Base-by-base conservation (phyloP, 2,113 vertebrate genomes). In the Lophius piscatorius region DNA sequence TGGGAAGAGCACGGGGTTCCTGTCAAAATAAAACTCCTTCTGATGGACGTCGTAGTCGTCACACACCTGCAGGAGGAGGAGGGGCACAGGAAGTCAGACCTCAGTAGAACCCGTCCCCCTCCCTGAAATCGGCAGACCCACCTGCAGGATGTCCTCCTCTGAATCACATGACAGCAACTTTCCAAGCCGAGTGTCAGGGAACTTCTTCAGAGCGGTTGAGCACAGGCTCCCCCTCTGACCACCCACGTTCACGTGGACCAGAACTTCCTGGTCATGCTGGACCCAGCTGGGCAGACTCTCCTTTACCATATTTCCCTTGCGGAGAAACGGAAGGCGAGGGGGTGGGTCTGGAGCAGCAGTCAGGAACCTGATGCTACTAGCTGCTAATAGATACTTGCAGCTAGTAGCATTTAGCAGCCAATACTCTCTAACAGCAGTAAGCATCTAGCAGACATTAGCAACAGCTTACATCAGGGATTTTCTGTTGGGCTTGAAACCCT, bases 11-110 rank as follows among this genome's bases (percentile, higher is more conserved):
- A 94, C 90, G 0, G 97, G 97, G 71, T 98, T 96, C 33, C 97
- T 80, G 48, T 99, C 97, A 0, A 99, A 99, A 78, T 99, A 98
- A 90, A 98, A 98, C 84, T 99, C 97, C 69, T 91, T 89, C 66
- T 93, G 89, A 0, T 91, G 93, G 31, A 93, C 92, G 0, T 98
- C 96, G 1, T 98, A 99, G 89, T 99, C 97, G 35, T 99, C 96
- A n/a, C 97, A 99, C 72, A 99, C 90, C 88, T 96, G 2, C 47
- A 54, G 20, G 13, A 22, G 13, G 13, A 16, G 22, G 22, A 2
- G n/a, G 5, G n/a, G 1, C 6, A 21, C 33, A 33, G 12, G 10
- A 11, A 13, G 22, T 16, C 5, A 18, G n/a, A 14, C 2, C 13
- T 5, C 16, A 10, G 38, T 8, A 7, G 11, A 10, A 31, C 26